These are phyloP conservation scores for Aeoliscus strigatus DNA, from an alignment of 2,797 vertebrate species.

Conservation along the genomic window DNA sequence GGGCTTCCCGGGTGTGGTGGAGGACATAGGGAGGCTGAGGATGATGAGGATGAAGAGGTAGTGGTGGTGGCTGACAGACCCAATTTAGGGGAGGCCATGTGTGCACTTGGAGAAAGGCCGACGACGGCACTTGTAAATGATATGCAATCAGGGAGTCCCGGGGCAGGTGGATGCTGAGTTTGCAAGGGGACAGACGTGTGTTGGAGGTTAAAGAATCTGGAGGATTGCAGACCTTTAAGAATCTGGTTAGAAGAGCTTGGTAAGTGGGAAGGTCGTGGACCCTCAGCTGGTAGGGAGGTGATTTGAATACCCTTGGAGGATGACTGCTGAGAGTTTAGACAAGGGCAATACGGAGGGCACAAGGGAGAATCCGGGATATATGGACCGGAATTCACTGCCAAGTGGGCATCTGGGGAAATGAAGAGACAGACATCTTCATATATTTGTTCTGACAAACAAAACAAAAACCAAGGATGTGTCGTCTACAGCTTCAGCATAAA, in stretches of 20 bases:
- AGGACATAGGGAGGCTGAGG: slow-evolving; percentile 73
- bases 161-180: slow-evolving; percentile 20
- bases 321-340: slow-evolving; percentile 54
- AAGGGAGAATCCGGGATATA: slow-evolving; percentile 52
- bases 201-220: slow-evolving; percentile 31
- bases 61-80: slow-evolving; percentile 77
- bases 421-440: slow-evolving; percentile 35
- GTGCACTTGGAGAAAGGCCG: slow-evolving; percentile 29
- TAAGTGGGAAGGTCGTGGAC: slow-evolving; percentile 32
- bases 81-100: slow-evolving; percentile 80
- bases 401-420: slow-evolving; percentile 64
- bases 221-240: slow-evolving; percentile 30
- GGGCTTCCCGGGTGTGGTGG: slow-evolving; percentile 80
- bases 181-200: slow-evolving; percentile 23
- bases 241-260: slow-evolving; percentile 25
- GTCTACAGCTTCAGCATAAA: no score
- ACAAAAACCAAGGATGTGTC: no score
- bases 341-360: slow-evolving; percentile 48
- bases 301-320: slow-evolving; percentile 60
- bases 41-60: slow-evolving; percentile 70
- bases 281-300: slow-evolving; percentile 37
- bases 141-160: slow-evolving; percentile 27
- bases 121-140: slow-evolving; percentile 42
- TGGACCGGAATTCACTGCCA: slow-evolving; percentile 64
- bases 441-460: slow-evolving; percentile 1